phyloP scores from a whole-genome alignment of 2,113 vertebrate species.

The Python bivittatus region DNA sequence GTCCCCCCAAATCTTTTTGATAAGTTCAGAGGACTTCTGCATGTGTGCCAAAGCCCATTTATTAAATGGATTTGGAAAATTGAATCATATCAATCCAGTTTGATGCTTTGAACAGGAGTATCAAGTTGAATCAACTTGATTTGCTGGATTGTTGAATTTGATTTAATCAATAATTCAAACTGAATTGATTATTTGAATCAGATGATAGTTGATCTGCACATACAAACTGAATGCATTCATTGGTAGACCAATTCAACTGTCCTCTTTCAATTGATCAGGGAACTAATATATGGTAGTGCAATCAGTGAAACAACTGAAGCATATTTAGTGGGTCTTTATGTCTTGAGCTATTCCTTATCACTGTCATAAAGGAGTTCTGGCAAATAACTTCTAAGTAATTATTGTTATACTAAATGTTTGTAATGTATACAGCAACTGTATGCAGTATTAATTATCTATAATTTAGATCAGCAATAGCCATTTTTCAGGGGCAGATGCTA shows the following conservation, averaged over 20 bases:
- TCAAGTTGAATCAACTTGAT: neutral
- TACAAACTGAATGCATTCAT: neutral
- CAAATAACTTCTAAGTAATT: neutral
- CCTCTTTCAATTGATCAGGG: neutral
- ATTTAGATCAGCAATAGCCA: neutral
- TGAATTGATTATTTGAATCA: neutral
- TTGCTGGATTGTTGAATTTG: neutral
- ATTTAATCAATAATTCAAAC: neutral
- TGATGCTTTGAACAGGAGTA: neutral
- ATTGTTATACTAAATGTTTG: neutral
- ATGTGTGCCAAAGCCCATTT: neutral
- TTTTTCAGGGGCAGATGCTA: neutral
- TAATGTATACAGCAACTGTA: neutral
- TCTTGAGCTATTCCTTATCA: neutral
- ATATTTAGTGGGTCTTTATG: neutral
- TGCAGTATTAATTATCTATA: neutral
- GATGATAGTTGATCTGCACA: neutral
- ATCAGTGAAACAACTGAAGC: neutral
- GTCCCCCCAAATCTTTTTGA: neutral
- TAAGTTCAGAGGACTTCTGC: neutral
- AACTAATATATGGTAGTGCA: neutral
- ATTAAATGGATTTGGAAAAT: neutral
- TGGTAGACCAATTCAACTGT: neutral
- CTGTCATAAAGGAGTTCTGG: neutral
- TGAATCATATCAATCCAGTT: neutral